Evolutionary conservation across 2,797 vertebrate species (phyloP), one percentile per base, ranked within the genome.

Genomic region (Sebastes nivosus): DNA sequence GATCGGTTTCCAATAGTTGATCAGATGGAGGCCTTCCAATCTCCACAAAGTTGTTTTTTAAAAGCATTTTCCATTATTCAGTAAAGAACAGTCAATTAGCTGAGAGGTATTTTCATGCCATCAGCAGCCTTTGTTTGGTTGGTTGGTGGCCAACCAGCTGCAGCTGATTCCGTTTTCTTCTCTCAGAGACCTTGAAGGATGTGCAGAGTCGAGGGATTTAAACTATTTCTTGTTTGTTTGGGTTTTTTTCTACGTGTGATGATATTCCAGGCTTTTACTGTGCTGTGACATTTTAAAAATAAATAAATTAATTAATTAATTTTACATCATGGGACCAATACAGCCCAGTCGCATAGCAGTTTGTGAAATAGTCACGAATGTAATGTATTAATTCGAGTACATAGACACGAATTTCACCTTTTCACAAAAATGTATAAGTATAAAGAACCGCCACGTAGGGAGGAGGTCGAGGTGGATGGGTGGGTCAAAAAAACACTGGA

Each of bases 71-170:
- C 32, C 27, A 24, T 20, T 66, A 65, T 61, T 72, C 8, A 29
- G 8, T 52, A 25, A 60, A 18, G 20, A 50, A 16, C n/a, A 57
- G 46, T 22, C 25, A 75, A n/a, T 58, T 50, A 64, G 60, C 52
- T 50, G 0, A 59, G 1, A 59, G 38, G 38, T 73, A 27, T 81
- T 75, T 63, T 50, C 57, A 67, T 68, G 64, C 25, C 18, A 29
- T 75, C 36, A 63, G 24, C 0, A 52, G 18, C 46, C 16, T 25
- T 59, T 59, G 61, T 46, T 46, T 46, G 42, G 6, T 69, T 86
- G 36, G 67, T 75, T 68, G 16, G 13, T 38, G 50, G 50, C 30
- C 75, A 81, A 42, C 13, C 68, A 83, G 25, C 75, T 75, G 80
- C 67, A 67, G 61, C 60, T 77, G 6, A 73, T 27, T 52, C 22